Percentiles rank a stretch among this genome's conserved stretches.
phyloP scores from a whole-genome alignment of 1,140 invertebrate species.

The Neodiprion pinetum region DNA sequence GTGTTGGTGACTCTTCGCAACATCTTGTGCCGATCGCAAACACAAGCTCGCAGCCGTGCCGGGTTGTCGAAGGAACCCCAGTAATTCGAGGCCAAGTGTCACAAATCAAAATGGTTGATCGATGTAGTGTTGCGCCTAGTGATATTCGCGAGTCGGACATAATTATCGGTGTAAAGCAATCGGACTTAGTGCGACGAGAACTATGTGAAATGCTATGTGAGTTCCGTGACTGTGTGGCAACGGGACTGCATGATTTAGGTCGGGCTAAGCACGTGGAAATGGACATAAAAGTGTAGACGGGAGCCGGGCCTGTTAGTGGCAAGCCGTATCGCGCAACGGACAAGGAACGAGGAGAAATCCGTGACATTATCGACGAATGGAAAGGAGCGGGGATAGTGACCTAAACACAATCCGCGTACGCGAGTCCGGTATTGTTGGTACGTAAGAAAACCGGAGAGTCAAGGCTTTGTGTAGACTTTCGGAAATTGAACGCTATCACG shows the following conservation, averaged over 20 bases:
- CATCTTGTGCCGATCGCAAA: background rate
- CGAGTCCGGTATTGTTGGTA: conserved; percentile 42
- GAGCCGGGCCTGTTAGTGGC: conserved; percentile 14
- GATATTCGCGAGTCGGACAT: background rate
- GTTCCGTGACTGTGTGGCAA: conserved; percentile 22
- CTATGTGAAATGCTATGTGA: conserved; percentile 20
- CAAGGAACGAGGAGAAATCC: conserved; percentile 8
- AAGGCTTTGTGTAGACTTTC: conserved; percentile 52
- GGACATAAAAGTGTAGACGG: conserved; percentile 18
- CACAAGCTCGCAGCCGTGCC: background rate
- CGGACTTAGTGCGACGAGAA: background rate
- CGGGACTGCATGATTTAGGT: conserved; percentile 21
- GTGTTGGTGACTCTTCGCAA: conserved; percentile 1
- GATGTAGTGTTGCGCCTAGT: background rate
- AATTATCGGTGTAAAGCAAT: conserved; percentile 3
- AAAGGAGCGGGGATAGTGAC: conserved; percentile 30
- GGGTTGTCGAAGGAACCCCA: background rate
- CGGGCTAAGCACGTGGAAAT: conserved; percentile 13
- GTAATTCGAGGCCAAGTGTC: background rate
- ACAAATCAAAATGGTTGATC: background rate
- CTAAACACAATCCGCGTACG: conserved; percentile 39
- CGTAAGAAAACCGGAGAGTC: conserved; percentile 39
- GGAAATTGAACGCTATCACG: conserved; percentile 50
- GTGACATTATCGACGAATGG: conserved; percentile 24
- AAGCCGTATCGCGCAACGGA: conserved; percentile 23